These are phyloP conservation scores for Congeria kusceri DNA, from an alignment of 2,888 invertebrate species.

Conservation along the genomic window DNA sequence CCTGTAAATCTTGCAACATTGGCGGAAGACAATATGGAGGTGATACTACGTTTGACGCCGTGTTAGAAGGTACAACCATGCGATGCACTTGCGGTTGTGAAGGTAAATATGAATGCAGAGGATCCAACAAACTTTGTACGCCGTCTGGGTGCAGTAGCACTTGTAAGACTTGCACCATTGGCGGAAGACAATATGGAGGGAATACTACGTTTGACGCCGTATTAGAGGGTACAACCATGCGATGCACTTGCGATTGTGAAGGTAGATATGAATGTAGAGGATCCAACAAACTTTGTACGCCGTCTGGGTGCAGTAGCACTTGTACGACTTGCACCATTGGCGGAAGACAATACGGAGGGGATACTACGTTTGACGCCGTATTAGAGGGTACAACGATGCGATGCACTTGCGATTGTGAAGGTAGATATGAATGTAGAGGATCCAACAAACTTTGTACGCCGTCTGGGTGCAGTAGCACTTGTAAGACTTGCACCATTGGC, in stretches of 20 bases:
- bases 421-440: slow-evolving; percentile 43
- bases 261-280: no score
- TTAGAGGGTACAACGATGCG: slow-evolving; percentile 26
- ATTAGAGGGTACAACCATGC: no score
- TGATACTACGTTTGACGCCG: slow-evolving; percentile 48
- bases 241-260: no score
- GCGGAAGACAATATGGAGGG: no score
- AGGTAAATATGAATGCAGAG: slow-evolving; percentile 46
- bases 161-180: slow-evolving; percentile 61
- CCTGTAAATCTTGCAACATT: slow-evolving; percentile 54
- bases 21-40: slow-evolving; percentile 40
- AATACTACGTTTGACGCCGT: no score
- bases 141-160: slow-evolving; percentile 33
- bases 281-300: no score
- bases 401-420: slow-evolving; percentile 64
- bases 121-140: slow-evolving; percentile 19
- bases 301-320: no score
- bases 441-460: slow-evolving; percentile 40
- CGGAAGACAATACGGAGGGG: no score
- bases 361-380: no score
- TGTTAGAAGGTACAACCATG: slow-evolving; percentile 46
- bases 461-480: slow-evolving; percentile 53
- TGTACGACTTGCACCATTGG: no score
- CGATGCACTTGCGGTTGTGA: slow-evolving; percentile 61
- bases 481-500: slow-evolving; percentile 64